Conservation (phyloP, 2,888 invertebrate genomes). For the Athalia cordata region DNA sequence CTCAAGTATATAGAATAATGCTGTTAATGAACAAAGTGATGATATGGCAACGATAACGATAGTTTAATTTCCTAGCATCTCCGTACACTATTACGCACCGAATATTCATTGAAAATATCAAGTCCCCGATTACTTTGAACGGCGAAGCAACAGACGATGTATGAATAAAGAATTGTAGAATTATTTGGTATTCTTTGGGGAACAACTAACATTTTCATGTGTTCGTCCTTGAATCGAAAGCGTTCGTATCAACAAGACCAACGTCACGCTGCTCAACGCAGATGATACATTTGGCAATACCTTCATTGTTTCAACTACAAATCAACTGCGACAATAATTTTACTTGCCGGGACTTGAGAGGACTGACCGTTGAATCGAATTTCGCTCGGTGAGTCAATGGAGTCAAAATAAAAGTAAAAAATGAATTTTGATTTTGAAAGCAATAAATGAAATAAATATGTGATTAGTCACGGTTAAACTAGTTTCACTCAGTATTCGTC, state of each 20-base stretch:
- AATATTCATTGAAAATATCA: background rate
- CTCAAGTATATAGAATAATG: conserved; percentile 5
- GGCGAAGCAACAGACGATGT: no score
- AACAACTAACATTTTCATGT: background rate
- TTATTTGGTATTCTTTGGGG: background rate
- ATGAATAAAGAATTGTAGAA: no score
- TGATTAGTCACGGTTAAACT: conserved; percentile 11
- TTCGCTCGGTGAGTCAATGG: no score
- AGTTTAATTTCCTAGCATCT: conserved; percentile 13
- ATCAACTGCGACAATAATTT: no score
- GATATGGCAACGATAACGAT: conserved; percentile 36
- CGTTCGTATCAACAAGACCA: no score
- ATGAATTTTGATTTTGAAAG: background rate
- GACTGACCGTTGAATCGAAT: no score
- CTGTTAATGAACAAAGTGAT: conserved; percentile 25
- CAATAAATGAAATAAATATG: background rate
- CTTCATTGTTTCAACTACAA: no score
- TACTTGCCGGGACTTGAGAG: no score
- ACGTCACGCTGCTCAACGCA: no score
- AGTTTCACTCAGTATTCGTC: background rate
- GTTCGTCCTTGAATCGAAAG: no score
- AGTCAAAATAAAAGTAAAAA: conserved; percentile 17
- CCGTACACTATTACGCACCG: conserved; percentile 1
- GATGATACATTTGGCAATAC: no score
- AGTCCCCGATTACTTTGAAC: background rate